Evolutionary conservation across 2,113 vertebrate species (phyloP), one percentile per base, ranked within the genome.

Genomic region (Cryptomyrus ogoouensis): DNA sequence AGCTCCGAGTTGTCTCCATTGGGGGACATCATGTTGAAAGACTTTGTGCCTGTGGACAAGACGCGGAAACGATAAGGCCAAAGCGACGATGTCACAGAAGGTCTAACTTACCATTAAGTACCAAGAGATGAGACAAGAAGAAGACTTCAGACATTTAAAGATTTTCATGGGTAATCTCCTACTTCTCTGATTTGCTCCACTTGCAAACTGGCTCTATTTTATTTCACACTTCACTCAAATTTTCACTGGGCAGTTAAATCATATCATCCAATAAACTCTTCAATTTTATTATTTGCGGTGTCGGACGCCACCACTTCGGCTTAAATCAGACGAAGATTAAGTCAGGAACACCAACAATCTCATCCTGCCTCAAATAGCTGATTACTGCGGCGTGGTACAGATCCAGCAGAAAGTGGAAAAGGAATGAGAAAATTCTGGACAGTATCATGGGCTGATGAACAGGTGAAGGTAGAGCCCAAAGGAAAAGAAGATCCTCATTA

Each of bases 21-120:
- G n/a, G 98, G 98, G 93, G 98, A 98, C 98, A 99, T 98, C 98
- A 99, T 99, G 96, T 99, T 99, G 97, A 99, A 99, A 88, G 98
- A 99, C 94, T 99, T 99, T 93, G 97, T 96, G 95, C 98, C 98
- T 99, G 94, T 6, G 50, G 15, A 80, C 90, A 93, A 93, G 87
- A 24, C 12, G 7, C 0, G 9, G 52, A 62, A 12, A 83, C 8
- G 47, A 66, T 77, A 49, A 77, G 42, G 10, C 21, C 42, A 42
- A 88, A 31, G 52, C 3, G 1, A 21, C 44, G 3, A 56, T 88
- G 50, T 52, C 53, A 52, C 15, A n/a, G 19, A 88, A 6, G 12
- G 1, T n/a, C 83, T 46, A 46, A 47, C 7, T 49, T 44, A 49
- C 46, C 46, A 0, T 3, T 24, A 44, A 84, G 7, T 84, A 27